Evolutionary conservation across 2,113 vertebrate genomes (phyloP), one percentile per base, ranked within the genome.

Genomic region (Spheniscus mendiculus): DNA sequence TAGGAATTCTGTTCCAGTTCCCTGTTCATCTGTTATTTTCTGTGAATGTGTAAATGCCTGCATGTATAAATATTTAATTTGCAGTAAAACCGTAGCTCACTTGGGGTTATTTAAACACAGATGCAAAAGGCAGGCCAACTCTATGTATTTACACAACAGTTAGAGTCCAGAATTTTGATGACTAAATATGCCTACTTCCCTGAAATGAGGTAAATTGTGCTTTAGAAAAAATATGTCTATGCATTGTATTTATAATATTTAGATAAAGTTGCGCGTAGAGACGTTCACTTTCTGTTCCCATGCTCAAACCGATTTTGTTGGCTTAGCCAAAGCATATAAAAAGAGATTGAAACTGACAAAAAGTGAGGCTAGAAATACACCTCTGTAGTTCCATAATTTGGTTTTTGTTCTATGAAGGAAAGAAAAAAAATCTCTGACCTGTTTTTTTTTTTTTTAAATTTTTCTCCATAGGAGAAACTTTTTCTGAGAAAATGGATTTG

Each of bases 61-160:
- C 30, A 76, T 19, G 0, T 72, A 85, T 89, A 93, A 91, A 91
- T 95, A 91, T 89, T 91, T 95, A 74, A 89, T 91, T 87, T 94
- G 30, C 56, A 92, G 50, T 83, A 65, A 91, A 91, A 91, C 27
- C 79, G 15, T 61, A 88, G 36, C 32, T 91, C 38, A 53, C 55
- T 42, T 83, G 71, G 58, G 71, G 56, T 79, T 93, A 62, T 86
- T 94, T 83, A 91, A 93, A 94, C 18, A 87, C 34, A 88, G 83
- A 74, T 67, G 45, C 14, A 69, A 87, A 91, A 89, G 58, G 10
- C 47, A 91, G 56, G 32, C 40, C 40, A 58, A 17, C 9, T 85
- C 16, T n/a, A 4, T 4, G 3, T 59, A 45, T 89, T 96, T 89
- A n/a, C 20, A 65, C 49, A 85, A 18, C 27, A 15, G 29, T 12